Base-by-base conservation (phyloP, 1,140 invertebrate genomes). In the Riptortus pedestris region DNA sequence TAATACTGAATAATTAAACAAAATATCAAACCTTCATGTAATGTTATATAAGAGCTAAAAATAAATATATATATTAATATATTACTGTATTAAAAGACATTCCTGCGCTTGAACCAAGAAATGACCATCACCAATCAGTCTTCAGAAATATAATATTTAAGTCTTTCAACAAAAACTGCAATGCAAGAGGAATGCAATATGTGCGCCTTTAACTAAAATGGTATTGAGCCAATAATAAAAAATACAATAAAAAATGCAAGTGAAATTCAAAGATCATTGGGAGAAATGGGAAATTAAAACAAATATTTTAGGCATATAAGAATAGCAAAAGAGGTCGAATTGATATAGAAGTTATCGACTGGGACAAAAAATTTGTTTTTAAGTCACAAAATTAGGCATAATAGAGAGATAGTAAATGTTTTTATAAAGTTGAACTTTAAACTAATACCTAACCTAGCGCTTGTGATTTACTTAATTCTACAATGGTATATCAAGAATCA, bases 1-100 rank as follows among this genome's bases (percentile, higher is more conserved):
- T 66, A 66, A 66, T 66, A 66, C 65, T 66, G 65, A 66, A 48
- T 47, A 48, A 66, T 52, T 51, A 61, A 62, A 60, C 24, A 66
- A 57, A 66, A 60, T 65, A 31, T 61, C 38, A 28, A 61, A 45
- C 31, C 14, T 61, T 61, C 22, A 61, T 47, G 31, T 27, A 45
- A 61, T 59, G 31, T 64, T 58, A 48, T 59, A 64, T n/a, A 55
- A 29, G 51, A 47, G 52, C 22, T 28, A 48, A 59, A 64, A 63
- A 55, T 55, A 55, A 24, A 55, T 55, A 55, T 55, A 24, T 55
- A 55, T 52, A 55, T 55, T 55, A 55, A 31, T 31, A 59, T 33
- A 14, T 26, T 29, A 59, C 57, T 59, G 57, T 59, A 59, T 59
- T 59, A 16, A 60, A 64, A 47, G 24, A 28, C 18, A 43, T 64